A percentile compares a stretch with the other conserved stretches of the same genome.
Evolutionary conservation across 2,797 vertebrate genomes (phyloP).

Genomic region (Galagoides demidoff): DNA sequence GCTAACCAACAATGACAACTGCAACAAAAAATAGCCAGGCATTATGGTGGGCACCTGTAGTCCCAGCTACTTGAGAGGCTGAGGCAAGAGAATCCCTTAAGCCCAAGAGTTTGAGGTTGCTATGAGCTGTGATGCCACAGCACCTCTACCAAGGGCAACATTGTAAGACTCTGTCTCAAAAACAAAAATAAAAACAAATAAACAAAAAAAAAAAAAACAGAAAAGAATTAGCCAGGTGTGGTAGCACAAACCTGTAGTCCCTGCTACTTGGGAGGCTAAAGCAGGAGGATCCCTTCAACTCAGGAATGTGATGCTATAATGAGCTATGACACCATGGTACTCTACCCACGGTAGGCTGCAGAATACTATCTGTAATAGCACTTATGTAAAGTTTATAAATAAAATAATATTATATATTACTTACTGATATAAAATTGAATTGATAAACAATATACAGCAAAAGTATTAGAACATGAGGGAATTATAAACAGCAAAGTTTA

Average conservation of each 20-base stretch:
- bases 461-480: background rate
- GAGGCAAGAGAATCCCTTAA: too few relatives aligned
- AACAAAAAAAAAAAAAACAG: background rate
- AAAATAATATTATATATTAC: background rate
- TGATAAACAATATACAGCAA: background rate
- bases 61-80: too few relatives aligned
- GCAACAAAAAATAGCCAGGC: too few relatives aligned
- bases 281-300: background rate
- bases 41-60: too few relatives aligned
- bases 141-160: too few relatives aligned
- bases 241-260: background rate
- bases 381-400: constrained; percentile 18
- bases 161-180: too few relatives aligned
- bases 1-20: too few relatives aligned
- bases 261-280: background rate
- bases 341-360: background rate
- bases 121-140: too few relatives aligned
- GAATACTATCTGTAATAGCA: constrained; percentile 2
- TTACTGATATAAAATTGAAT: background rate
- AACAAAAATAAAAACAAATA: too few relatives aligned
- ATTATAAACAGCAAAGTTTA: constrained; percentile 14
- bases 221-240: background rate
- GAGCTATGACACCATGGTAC: background rate
- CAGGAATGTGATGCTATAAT: background rate
- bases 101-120: too few relatives aligned